These are phyloP conservation scores for Parazoanthus atlanticus DNA, from an alignment of 92 coral and sea anemone genomes.

Conservation along the genomic window DNA sequence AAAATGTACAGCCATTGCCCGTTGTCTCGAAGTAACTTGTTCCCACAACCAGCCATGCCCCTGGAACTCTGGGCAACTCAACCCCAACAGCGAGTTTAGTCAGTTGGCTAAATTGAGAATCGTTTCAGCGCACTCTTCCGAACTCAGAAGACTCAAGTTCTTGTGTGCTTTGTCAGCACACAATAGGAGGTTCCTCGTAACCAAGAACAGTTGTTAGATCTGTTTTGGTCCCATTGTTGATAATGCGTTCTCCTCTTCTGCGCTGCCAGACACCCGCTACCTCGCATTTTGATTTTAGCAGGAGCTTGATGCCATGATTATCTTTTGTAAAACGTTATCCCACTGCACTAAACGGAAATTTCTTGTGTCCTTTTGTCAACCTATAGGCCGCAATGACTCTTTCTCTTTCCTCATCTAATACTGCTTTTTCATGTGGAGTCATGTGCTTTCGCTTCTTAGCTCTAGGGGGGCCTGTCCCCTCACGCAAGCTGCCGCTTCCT, in stretches of 20 bases:
- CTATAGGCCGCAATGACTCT: slow-evolving; percentile 76
- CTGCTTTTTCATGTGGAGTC: slow-evolving; percentile 71
- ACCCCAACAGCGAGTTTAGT: background rate
- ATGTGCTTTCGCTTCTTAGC: slow-evolving; percentile 86
- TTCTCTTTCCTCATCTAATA: slow-evolving; percentile 76
- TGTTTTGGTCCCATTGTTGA: background rate
- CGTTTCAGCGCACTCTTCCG: too few relatives aligned
- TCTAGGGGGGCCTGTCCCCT: slow-evolving; percentile 42
- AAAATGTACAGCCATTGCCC: too few relatives aligned
- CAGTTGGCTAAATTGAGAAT: background rate
- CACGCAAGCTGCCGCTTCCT: background rate
- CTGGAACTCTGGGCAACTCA: background rate
- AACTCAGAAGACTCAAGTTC: background rate
- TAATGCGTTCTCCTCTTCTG: background rate
- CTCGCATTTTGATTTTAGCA: background rate
- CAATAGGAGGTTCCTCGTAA: background rate
- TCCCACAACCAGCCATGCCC: background rate
- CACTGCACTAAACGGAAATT: background rate
- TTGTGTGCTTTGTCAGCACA: background rate
- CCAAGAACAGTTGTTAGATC: background rate
- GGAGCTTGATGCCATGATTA: background rate
- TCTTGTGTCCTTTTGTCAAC: slow-evolving; percentile 57
- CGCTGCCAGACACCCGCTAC: background rate
- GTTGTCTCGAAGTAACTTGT: too few relatives aligned
- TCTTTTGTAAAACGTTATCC: background rate